These are phyloP conservation scores for Gavia stellata DNA, from an alignment of 2,113 vertebrate genomes.

Conservation along the genomic window DNA sequence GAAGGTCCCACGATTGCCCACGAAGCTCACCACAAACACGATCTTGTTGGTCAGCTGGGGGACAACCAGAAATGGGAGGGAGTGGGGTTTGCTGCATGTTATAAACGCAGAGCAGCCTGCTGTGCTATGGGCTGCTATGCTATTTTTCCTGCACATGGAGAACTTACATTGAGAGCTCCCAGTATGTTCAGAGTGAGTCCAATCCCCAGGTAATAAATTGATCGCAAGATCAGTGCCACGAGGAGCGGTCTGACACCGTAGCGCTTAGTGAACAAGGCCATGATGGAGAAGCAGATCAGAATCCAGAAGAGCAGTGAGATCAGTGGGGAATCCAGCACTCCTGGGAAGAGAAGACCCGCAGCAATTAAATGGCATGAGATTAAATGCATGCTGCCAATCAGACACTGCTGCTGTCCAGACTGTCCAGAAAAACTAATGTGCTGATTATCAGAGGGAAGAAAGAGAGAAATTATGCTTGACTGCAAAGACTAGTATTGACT, in stretches of 20 bases:
- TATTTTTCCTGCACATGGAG: neutral
- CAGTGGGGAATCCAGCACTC: constrained; percentile 86
- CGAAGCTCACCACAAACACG: constrained; percentile 96
- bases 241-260: constrained; percentile 89
- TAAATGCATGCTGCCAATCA: fast-evolving
- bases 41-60: constrained; percentile 93
- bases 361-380: neutral
- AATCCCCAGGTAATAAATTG: constrained; percentile 93
- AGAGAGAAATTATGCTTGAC: neutral
- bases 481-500: neutral
- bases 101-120: fast-evolving
- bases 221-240: constrained; percentile 86
- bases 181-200: constrained; percentile 90
- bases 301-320: constrained; percentile 89
- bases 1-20: constrained; percentile 96
- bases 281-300: constrained; percentile 85
- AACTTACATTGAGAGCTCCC: constrained; percentile 84
- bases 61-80: neutral
- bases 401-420: neutral
- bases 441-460: neutral
- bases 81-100: neutral
- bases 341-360: constrained; percentile 15
- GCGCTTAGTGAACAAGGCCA: constrained; percentile 85
- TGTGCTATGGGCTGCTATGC: fast-evolving
- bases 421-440: neutral